A percentile compares a stretch with the other conserved stretches of the same genome.
Conservation (phyloP, 2,113 vertebrate genomes). For the Girardinichthys multiradiatus region DNA sequence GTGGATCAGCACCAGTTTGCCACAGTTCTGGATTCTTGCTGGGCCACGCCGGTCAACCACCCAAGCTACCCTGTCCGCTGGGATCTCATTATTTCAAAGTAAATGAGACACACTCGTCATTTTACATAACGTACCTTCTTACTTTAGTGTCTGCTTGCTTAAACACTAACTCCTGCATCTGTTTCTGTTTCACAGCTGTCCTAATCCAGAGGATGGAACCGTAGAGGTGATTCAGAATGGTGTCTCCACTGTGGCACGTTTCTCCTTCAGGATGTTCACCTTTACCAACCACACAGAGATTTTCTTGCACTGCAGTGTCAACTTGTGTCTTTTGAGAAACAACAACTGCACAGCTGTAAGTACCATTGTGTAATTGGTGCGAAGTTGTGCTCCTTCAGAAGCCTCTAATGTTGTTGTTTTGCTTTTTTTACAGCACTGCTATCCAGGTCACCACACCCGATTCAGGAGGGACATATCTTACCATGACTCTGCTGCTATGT, state of each 20-base stretch:
- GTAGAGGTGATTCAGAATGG: constrained; percentile 73
- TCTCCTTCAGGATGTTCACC: constrained; percentile 78
- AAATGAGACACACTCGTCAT: not conserved
- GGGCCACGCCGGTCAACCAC: constrained; percentile 71
- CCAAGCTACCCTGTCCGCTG: constrained; percentile 39
- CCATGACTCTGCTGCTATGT: constrained; percentile 50
- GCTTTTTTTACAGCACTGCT: constrained; percentile 57
- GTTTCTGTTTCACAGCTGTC: constrained; percentile 62
- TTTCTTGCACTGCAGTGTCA: constrained; percentile 75
- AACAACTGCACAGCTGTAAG: constrained; percentile 64
- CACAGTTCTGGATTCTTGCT: constrained; percentile 70
- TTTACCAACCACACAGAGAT: constrained; percentile 59
- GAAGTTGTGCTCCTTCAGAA: too few species aligned
- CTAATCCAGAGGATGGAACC: constrained; percentile 60
- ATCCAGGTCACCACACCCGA: constrained; percentile 23
- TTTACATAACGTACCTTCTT: not conserved
- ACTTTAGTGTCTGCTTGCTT: not conserved
- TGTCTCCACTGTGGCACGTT: constrained; percentile 61
- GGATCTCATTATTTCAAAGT: constrained; percentile 73
- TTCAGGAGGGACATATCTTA: constrained; percentile 19
- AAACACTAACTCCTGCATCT: not conserved
- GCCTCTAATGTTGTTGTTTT: not conserved
- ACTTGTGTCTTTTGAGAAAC: constrained; percentile 64
- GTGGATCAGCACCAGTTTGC: constrained; percentile 67
- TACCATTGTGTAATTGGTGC: not conserved